phyloP scores from a whole-genome alignment of 1,140 invertebrate genomes.

The Episyrphus balteatus region DNA sequence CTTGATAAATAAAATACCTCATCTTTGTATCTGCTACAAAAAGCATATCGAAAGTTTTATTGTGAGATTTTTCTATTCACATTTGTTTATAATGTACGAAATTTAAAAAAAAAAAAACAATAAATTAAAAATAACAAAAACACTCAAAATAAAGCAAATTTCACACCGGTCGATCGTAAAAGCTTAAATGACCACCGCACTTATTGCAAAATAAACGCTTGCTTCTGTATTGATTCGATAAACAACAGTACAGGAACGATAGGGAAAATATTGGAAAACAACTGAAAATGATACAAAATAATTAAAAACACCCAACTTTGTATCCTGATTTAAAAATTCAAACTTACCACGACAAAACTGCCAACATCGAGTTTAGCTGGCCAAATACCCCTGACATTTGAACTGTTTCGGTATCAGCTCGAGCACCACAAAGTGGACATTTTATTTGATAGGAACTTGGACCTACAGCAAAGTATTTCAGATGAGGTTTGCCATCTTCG shows the following conservation, averaged over 20 bases:
- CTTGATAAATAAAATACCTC: no score
- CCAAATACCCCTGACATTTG: conserved; percentile 22
- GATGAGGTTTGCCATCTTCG: conserved; percentile 15
- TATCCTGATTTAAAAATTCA: not conserved
- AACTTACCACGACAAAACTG: conserved; percentile 23
- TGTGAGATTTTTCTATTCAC: no score
- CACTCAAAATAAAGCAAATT: not conserved
- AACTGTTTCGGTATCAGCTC: conserved; percentile 19
- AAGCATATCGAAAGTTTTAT: no score
- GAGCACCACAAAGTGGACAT: conserved; percentile 23
- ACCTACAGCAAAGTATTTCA: conserved; percentile 25
- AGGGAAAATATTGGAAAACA: conserved; percentile 31
- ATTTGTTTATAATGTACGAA: no score
- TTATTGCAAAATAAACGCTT: conserved; percentile 30
- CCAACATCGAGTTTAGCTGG: conserved; percentile 25
- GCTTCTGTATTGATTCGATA: conserved; percentile 27
- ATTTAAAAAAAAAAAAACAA: not conserved
- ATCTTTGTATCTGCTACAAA: no score
- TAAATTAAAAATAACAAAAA: no score
- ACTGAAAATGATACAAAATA: conserved; percentile 10
- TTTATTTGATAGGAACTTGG: conserved; percentile 20
- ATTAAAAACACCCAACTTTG: not conserved
- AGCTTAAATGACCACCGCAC: conserved; percentile 32
- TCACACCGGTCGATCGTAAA: conserved; percentile 25
- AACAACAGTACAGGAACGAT: conserved; percentile 22